Percentiles rank a stretch among this genome's conserved stretches.
Conservation (phyloP, 2,888 invertebrate genomes). For the Brachylomia viminalis region DNA sequence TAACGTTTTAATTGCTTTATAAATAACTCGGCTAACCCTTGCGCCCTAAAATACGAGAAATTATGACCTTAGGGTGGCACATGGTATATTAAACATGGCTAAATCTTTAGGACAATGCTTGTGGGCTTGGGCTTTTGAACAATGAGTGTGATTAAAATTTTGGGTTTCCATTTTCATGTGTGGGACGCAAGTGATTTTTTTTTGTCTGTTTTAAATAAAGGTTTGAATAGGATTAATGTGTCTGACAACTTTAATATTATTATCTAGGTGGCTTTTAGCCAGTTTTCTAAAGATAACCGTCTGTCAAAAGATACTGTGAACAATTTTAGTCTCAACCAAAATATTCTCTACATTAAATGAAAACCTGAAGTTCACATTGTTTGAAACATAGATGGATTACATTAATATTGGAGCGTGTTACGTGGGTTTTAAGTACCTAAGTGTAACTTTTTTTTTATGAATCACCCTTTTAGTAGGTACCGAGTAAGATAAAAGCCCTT, state of each 20-base stretch:
- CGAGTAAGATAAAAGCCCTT: not conserved
- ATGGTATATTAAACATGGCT: slow-evolving; percentile 69
- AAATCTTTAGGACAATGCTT: slow-evolving; percentile 67
- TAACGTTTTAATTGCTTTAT: slow-evolving; percentile 89
- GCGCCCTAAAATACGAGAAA: slow-evolving; percentile 76
- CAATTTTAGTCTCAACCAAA: slow-evolving; percentile 12
- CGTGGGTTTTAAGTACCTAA: not conserved
- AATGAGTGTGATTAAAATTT: slow-evolving; percentile 69
- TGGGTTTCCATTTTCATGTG: slow-evolving; percentile 50
- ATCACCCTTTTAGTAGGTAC: slow-evolving; percentile 7
- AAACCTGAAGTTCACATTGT: not conserved
- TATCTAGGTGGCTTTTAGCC: slow-evolving; percentile 24
- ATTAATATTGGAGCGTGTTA: slow-evolving; percentile 19
- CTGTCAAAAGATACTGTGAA: slow-evolving; percentile 33
- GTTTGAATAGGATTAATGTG: slow-evolving; percentile 49
- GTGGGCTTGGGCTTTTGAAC: slow-evolving; percentile 61
- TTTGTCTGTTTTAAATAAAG: slow-evolving; percentile 40
- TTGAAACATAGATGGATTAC: slow-evolving; percentile 16
- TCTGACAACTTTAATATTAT: slow-evolving; percentile 40
- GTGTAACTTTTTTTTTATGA: slow-evolving; percentile 3
- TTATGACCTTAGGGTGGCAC: slow-evolving; percentile 84
- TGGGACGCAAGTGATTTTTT: slow-evolving; percentile 49
- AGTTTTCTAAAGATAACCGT: slow-evolving; percentile 8
- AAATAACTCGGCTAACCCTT: slow-evolving; percentile 87
- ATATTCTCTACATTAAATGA: slow-evolving; percentile 14